Evolutionary conservation across 1,140 invertebrate species (phyloP).

Genomic region (Drosophila lini): DNA sequence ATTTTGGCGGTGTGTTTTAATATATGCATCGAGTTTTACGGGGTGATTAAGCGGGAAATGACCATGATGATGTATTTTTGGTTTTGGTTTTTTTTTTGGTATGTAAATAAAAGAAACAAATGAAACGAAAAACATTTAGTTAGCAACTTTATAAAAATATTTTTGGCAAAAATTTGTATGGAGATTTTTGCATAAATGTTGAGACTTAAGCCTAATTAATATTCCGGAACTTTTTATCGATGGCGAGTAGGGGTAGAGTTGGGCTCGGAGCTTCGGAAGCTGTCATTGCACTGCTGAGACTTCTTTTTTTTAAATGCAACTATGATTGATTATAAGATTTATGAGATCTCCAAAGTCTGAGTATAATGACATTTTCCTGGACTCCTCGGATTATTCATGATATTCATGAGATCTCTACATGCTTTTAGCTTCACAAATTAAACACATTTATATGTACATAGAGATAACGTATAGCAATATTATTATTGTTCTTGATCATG

Average conservation of each 20-base stretch:
- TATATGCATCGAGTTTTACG: constrained; percentile 65
- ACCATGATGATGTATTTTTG: constrained; percentile 80
- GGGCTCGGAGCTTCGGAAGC: not conserved
- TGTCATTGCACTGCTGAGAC: constrained; percentile 14
- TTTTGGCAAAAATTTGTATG: constrained; percentile 48
- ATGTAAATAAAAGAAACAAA: constrained; percentile 84
- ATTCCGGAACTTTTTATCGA: constrained; percentile 9
- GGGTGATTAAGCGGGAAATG: constrained; percentile 83
- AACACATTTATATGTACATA: constrained; percentile 42
- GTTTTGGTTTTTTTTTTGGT: constrained; percentile 63
- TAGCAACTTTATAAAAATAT: constrained; percentile 80
- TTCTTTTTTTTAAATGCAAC: constrained; percentile 1
- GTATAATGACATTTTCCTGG: constrained; percentile 32
- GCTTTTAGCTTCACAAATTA: constrained; percentile 44
- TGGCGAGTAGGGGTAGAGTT: not conserved
- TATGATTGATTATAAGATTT: not conserved
- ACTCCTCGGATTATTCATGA: constrained; percentile 3
- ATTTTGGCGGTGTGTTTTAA: constrained; percentile 54
- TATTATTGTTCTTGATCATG: constrained; percentile 37
- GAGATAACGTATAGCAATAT: constrained; percentile 29
- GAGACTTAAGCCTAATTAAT: constrained; percentile 49
- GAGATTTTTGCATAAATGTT: constrained; percentile 44
- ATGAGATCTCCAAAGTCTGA: not conserved
- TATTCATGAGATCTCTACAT: constrained; percentile 36
- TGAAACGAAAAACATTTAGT: constrained; percentile 84